Base-by-base conservation (phyloP, 1,140 invertebrate species). In the Dryas iulia region DNA sequence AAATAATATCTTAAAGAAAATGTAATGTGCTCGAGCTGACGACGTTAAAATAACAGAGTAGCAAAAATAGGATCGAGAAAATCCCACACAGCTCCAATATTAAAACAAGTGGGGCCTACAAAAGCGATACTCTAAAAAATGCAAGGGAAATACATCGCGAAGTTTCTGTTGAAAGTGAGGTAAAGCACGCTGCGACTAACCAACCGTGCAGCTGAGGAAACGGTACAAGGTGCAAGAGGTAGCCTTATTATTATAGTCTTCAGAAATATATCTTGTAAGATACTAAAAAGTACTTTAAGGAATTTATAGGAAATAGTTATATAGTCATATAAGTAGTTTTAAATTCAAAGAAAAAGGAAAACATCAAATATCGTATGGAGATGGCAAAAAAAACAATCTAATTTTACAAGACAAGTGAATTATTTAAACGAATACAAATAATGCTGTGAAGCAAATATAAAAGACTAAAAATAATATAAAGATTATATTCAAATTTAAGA, bases 111-210 rank as follows among this genome's bases (percentile, higher is more conserved):
- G 67, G 75, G 75, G 83, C 79, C 79, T 87, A 88, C 86, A 89
- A 86, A 89, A 87, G 85, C 82, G 82, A 89, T 89, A 89, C 86
- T 88, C 79, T 87, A 87, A 89, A 89, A 91, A 89, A 89, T 89
- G 88, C 89, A 88, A 79, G 82, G 76, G 85, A 90, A 86, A 88
- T 89, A 87, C 87, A 89, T 89, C 79, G 84, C 86, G 73, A 84
- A 87, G 83, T 89, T 87, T 89, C 83, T 83, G 81, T 82, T 88
- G 84, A 87, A 86, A 88, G 86, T 90, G 83, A 91, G 83, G 87
- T 87, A 89, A 87, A 84, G 87, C 89, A 88, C 81, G 87, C 81
- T 86, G 84, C 83, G 86, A 81, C 89, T 90, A 91, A 91, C 89
- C 87, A 91, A 83, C 87, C 87, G 77, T 90, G 75, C 79, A 82